A percentile compares a stretch with the other conserved stretches of the same genome.
These are phyloP conservation scores for Phortica okadai DNA, from an alignment of 2,888 invertebrate genomes.

Conservation along the genomic window DNA sequence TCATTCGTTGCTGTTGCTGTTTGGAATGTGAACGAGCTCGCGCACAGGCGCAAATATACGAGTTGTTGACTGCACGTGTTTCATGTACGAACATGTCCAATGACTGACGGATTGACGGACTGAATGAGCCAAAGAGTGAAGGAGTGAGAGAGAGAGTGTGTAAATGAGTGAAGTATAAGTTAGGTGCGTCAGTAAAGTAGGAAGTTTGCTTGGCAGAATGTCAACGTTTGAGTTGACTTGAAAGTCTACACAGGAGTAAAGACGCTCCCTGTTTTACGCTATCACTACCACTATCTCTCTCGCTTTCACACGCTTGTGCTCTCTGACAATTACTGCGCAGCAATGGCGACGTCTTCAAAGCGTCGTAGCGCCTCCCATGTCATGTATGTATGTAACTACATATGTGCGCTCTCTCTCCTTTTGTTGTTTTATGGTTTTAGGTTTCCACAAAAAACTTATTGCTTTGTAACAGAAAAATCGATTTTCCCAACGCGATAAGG, in stretches of 20 bases:
- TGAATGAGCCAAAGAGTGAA: no score
- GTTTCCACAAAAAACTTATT: background rate
- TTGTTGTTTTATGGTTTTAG: conserved; percentile 10
- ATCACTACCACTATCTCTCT: background rate
- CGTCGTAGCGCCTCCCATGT: conserved; percentile 56
- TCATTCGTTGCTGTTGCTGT: conserved; percentile 18
- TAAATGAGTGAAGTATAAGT: background rate
- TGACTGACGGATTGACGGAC: background rate
- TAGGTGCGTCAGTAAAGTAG: background rate
- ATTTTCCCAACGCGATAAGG: conserved; percentile 66
- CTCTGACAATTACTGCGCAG: conserved; percentile 55
- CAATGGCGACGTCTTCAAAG: conserved; percentile 55
- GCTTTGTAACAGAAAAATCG: conserved; percentile 50
- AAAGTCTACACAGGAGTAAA: background rate
- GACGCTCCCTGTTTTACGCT: background rate
- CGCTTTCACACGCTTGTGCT: conserved; percentile 15
- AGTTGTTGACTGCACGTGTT: conserved; percentile 50
- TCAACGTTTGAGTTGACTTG: background rate
- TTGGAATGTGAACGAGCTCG: background rate
- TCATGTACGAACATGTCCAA: conserved; percentile 5
- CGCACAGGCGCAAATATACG: conserved; percentile 28
- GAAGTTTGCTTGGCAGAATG: background rate
- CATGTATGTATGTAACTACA: background rate
- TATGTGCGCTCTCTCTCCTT: conserved; percentile 35
- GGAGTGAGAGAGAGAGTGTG: background rate